Base-by-base conservation (phyloP, 1,140 invertebrate genomes). In the Condylostylus longicornis region DNA sequence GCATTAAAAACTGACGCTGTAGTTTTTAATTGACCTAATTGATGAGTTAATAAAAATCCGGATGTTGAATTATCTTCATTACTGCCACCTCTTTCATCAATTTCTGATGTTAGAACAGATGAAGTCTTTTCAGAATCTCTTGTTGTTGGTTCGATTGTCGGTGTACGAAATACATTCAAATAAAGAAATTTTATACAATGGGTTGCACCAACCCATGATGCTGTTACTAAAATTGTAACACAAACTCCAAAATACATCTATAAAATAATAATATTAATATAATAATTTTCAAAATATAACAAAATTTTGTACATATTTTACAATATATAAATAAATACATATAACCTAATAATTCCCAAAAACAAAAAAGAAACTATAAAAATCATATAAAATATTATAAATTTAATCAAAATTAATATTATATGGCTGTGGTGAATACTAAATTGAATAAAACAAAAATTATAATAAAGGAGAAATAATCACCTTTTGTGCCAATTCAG, bases 181-280 rank as follows among this genome's bases (percentile, higher is more conserved):
- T 84, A 89, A 53, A 87, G 72, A 54, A 83, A 80, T 64, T 88
- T 88, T 43, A 89, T 80, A 54, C 79, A 79, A 53, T 90, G 84
- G 4, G 84, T 86, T 8, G 82, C 76, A 9, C 82, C 83, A 18
- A 89, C 84, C 85, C 84, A 90, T n/a, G 80, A 80, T 12, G 75
- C 74, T 15, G 84, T 84, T 33, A 89, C 75, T 43, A 79, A 74
- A 30, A 82, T 68, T 21, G 80, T 88, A 38, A 90, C 80, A 58
- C 83, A 79, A 35, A 88, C 72, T 23, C 86, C 86, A 52, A 79
- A 82, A 51, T 86, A 84, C 54, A 87, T 84, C 81, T 87, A 63
- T 2, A 3, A 32, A 32, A 1, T 18, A 38, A 12, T 25, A 1
- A 25, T 10, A 18, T 33, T 5, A 25, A 23, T 15, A n/a, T n/a